Evolutionary conservation across 37 sponge, comb jelly and placozoan genomes (phyloP).

Genomic region (Beroe forskalii): DNA sequence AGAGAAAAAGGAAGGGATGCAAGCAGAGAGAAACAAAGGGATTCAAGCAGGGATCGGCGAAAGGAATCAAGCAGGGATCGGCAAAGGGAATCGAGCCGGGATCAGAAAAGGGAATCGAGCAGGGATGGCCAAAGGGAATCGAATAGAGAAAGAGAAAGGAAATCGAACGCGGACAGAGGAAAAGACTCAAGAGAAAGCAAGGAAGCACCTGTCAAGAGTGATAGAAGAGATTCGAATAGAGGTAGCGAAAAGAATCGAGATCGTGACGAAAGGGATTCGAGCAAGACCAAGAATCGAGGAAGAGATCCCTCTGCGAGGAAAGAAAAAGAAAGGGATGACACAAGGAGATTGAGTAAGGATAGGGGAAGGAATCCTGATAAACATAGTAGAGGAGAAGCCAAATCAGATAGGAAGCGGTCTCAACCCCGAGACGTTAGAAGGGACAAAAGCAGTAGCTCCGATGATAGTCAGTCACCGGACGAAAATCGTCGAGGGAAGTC

Average conservation of each 20-base stretch:
- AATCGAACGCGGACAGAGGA: not conserved
- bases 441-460: not conserved
- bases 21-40: conserved; percentile 8
- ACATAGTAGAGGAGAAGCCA: not conserved
- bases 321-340: not conserved
- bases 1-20: not conserved
- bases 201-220: not conserved
- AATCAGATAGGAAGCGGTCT: not conserved
- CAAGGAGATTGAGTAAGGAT: not conserved
- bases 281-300: not conserved
- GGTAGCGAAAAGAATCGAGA: not conserved
- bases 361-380: not conserved
- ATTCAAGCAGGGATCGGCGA: not conserved
- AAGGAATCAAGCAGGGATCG: not conserved
- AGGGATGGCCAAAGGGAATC: not conserved
- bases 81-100: not conserved
- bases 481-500: not conserved
- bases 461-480: not conserved
- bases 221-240: not conserved
- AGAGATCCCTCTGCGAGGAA: not conserved
- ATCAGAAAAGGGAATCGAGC: not conserved
- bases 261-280: not conserved
- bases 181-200: not conserved
- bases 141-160: not conserved
- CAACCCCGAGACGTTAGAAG: not conserved